Base-by-base conservation (phyloP, 2,888 invertebrate species). In the Machimus atricapillus region DNA sequence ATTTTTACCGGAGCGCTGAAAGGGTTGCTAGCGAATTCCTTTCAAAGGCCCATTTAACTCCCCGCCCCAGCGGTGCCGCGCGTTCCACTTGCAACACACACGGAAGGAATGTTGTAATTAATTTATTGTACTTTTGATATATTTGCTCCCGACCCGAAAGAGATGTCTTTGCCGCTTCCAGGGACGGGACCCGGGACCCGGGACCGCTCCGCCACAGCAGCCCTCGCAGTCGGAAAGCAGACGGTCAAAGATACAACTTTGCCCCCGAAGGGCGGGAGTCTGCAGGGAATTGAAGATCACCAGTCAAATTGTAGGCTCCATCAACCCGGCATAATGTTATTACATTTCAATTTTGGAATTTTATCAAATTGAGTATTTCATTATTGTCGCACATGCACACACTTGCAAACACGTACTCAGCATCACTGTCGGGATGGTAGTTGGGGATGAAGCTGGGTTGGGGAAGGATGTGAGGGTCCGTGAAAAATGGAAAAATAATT, bases 271-370 rank as follows among this genome's bases (percentile, higher is more conserved):
- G 66, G 66, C 66, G 85, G n/a, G 56, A 87, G 52, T 52, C 87
- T 46, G 19, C 46, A 31, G 87, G 87, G 87, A 85, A 76, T 85
- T 78, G 43, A 23, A 83, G 40, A 83, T 74, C 58, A 85, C 81
- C 73, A 86, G 86, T 85, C 87, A 87, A 88, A 88, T 88, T 79
- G 78, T 73, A 37, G 82, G 78, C 66, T 86, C 86, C 74, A 87
- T 87, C 86, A 88, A 87, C 85, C 85, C 87, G 73, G 79, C 79
- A 74, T 88, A 88, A 88, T 88, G 56, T 85, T 77, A 86, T 88
- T 88, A 88, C 86, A 86, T 88, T 88, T 88, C 87, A 88, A 88
- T 88, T 88, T 88, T 88, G 85, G 86, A 83, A 86, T 87, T 88
- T 87, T 88, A 88, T 88, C 87, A 86, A 88, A 87, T 88, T 87